Conservation (phyloP, 2,797 vertebrate genomes). For the Champsocephalus esox region DNA sequence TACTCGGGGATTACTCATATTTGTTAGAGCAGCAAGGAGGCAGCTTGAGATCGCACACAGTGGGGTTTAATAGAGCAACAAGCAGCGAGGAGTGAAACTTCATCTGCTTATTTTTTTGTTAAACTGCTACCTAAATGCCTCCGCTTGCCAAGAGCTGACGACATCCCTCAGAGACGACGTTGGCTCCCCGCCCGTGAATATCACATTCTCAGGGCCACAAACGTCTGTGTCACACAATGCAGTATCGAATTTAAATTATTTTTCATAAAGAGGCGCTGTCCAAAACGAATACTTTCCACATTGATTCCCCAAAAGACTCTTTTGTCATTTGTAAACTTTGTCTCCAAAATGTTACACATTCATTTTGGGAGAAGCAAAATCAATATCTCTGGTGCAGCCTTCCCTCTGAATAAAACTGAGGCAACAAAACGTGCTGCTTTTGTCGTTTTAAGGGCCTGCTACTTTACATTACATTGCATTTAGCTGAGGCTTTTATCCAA, state of each 20-base stretch:
- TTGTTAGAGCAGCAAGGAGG: slow-evolving; percentile 13
- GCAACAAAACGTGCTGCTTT: slow-evolving; percentile 24
- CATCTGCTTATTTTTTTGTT: slow-evolving; percentile 49
- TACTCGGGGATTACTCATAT: slow-evolving; percentile 29
- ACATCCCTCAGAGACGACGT: slow-evolving; percentile 54
- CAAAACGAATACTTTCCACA: slow-evolving; percentile 31
- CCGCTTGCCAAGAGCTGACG: slow-evolving; percentile 66
- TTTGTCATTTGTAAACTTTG: slow-evolving; percentile 44
- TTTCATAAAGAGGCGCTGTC: slow-evolving; percentile 48
- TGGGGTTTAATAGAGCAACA: slow-evolving; percentile 44
- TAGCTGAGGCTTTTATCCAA: too few species aligned
- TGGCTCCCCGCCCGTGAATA: slow-evolving; percentile 48
- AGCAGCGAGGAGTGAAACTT: slow-evolving; percentile 58
- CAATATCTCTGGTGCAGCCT: slow-evolving; percentile 45
- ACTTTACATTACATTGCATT: too few species aligned
- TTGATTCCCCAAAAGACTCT: slow-evolving; percentile 30
- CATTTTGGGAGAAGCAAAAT: slow-evolving; percentile 61
- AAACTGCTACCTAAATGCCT: slow-evolving; percentile 57
- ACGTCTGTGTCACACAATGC: slow-evolving; percentile 31
- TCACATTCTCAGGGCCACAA: slow-evolving; percentile 57
- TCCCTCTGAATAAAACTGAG: slow-evolving; percentile 44
- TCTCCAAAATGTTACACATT: slow-evolving; percentile 60
- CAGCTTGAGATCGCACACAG: slow-evolving; percentile 53
- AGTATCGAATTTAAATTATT: slow-evolving; percentile 60
- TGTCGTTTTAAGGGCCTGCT: slow-evolving; percentile 13